Conservation (phyloP, 2,888 invertebrate species). For the Tachina lurida region DNA sequence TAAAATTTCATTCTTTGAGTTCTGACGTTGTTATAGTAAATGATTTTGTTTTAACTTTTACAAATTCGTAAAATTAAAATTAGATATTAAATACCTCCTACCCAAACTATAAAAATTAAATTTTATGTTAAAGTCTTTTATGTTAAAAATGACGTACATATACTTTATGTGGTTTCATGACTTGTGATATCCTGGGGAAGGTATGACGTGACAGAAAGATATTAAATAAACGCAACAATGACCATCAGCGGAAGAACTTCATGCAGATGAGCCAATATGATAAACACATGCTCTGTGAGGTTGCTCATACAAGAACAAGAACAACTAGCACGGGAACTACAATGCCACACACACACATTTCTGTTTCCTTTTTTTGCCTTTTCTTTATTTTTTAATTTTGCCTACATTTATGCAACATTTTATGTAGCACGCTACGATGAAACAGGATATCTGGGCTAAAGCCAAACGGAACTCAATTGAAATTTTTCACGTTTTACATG, state of each 20-base stretch:
- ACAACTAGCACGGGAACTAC: not conserved
- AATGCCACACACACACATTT: not conserved
- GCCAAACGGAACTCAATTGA: constrained; percentile 69
- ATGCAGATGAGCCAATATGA: constrained; percentile 72
- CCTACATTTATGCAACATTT: constrained; percentile 67
- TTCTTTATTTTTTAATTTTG: constrained; percentile 41
- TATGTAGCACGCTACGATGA: constrained; percentile 60
- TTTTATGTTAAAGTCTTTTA: constrained; percentile 7
- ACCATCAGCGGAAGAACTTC: constrained; percentile 58
- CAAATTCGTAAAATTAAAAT: no score
- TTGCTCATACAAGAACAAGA: constrained; percentile 18
- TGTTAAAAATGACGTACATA: not conserved
- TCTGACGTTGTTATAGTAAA: no score
- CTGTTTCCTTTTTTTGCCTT: not conserved
- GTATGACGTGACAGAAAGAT: constrained; percentile 60
- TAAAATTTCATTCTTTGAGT: no score
- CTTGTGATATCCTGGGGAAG: constrained; percentile 23
- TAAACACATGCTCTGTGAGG: constrained; percentile 62
- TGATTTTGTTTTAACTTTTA: no score
- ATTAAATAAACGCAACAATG: constrained; percentile 63
- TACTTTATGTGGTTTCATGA: not conserved
- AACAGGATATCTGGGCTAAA: constrained; percentile 64
- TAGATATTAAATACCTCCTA: not conserved
- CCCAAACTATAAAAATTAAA: constrained; percentile 19
- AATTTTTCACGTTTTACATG: constrained; percentile 61